Conservation (phyloP, 2,888 invertebrate genomes). For the Nebria salina region DNA sequence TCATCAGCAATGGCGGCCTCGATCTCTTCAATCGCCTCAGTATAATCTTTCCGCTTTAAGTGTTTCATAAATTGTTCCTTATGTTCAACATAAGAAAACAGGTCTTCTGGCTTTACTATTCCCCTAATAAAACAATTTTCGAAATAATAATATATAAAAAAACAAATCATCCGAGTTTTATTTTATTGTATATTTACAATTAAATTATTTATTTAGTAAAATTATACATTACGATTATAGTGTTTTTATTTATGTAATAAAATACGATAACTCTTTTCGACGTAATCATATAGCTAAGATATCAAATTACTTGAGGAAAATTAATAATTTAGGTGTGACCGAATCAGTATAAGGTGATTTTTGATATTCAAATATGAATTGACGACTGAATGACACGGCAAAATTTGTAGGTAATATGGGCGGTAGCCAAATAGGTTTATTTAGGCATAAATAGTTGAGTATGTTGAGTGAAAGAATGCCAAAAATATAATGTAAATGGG, state of each 20-base stretch:
- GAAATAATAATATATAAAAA: not conserved
- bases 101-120: conserved; percentile 83
- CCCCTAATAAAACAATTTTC: conserved; percentile 64
- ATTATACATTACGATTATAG: too few relatives aligned
- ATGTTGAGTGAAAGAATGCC: not conserved
- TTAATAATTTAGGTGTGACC: too few relatives aligned
- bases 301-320: too few relatives aligned
- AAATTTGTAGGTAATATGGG: not conserved
- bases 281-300: not conserved
- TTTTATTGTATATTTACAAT: too few relatives aligned
- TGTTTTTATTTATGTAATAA: not conserved
- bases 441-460: not conserved
- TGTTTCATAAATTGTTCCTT: conserved; percentile 83
- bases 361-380: not conserved
- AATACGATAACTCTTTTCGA: not conserved
- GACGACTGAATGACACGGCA: not conserved
- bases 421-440: not conserved
- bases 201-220: too few relatives aligned
- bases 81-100: conserved; percentile 83
- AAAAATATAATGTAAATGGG: not conserved
- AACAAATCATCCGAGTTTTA: not conserved
- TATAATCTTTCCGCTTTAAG: conserved; percentile 83
- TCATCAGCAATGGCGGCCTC: conserved; percentile 74
- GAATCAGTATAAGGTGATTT: too few relatives aligned
- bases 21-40: conserved; percentile 88